Conservation (phyloP, 2,113 vertebrate species). For the Clarias magur region DNA sequence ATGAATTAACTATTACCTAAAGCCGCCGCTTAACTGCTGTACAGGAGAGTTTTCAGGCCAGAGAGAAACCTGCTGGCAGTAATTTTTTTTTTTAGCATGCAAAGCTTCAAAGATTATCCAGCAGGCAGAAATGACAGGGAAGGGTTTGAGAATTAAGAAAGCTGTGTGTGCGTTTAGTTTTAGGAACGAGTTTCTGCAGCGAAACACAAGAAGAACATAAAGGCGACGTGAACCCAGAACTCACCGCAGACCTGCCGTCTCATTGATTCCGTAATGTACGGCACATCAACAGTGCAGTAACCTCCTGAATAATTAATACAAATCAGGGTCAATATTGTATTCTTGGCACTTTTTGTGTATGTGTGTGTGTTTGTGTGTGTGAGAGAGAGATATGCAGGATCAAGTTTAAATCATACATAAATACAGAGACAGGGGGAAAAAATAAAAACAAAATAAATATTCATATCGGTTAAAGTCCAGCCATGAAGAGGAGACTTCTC, state of each 20-base stretch:
- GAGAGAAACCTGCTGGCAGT: constrained; percentile 61
- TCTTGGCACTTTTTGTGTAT: background rate
- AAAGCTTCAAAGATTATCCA: constrained; percentile 74
- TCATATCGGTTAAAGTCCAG: background rate
- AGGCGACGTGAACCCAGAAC: constrained; percentile 72
- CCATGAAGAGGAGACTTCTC: background rate
- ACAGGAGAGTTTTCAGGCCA: constrained; percentile 67
- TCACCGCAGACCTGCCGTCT: constrained; percentile 83
- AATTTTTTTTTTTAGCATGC: constrained; percentile 71
- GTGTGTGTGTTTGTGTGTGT: background rate
- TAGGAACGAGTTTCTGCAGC: constrained; percentile 71
- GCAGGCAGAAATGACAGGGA: constrained; percentile 68
- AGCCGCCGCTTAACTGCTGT: constrained; percentile 58
- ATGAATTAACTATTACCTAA: constrained; percentile 25
- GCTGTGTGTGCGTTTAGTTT: constrained; percentile 62
- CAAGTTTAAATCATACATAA: constrained; percentile 16
- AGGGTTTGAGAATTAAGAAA: constrained; percentile 70
- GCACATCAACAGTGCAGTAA: constrained; percentile 81
- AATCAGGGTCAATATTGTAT: constrained; percentile 71
- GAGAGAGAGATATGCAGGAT: background rate
- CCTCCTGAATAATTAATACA: constrained; percentile 83
- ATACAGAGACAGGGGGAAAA: background rate
- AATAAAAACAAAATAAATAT: background rate
- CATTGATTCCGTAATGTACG: constrained; percentile 80
- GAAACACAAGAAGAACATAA: constrained; percentile 62